Conservation (phyloP, 2,888 invertebrate species). For the Brenthis hecate region DNA sequence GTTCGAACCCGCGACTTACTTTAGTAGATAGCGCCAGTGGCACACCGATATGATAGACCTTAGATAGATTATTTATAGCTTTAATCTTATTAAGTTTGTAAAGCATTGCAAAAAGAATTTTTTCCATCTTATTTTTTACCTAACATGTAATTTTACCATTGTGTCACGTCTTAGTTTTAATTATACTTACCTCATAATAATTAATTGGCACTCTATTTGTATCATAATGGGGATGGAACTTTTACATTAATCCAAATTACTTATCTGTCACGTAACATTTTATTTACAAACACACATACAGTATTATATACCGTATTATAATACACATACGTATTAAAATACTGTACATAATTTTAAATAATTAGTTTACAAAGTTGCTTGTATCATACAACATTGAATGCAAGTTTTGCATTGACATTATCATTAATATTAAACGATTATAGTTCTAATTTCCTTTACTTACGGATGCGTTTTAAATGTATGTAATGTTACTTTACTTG, state of each 20-base stretch:
- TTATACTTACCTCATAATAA: background rate
- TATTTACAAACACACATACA: conserved; percentile 12
- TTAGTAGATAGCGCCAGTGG: too few relatives aligned
- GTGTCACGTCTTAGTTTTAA: background rate
- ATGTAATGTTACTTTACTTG: background rate
- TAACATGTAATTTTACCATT: background rate
- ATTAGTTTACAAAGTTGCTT: conserved; percentile 37
- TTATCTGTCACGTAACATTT: conserved; percentile 17
- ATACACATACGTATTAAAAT: conserved; percentile 11
- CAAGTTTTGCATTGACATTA: conserved; percentile 5
- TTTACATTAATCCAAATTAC: conserved; percentile 21
- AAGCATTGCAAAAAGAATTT: too few relatives aligned
- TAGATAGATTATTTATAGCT: too few relatives aligned
- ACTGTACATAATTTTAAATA: conserved; percentile 18
- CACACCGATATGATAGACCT: too few relatives aligned
- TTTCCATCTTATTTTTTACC: too few relatives aligned
- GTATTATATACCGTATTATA: conserved; percentile 15
- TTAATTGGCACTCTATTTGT: background rate
- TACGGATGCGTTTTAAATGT: conserved; percentile 10
- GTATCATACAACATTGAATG: conserved; percentile 20
- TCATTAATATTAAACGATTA: conserved; percentile 1
- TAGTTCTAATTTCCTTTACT: background rate
- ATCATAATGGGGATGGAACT: background rate
- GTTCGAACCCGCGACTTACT: too few relatives aligned
- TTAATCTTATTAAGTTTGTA: too few relatives aligned